Evolutionary conservation across 2,888 invertebrate genomes (phyloP), one percentile per base, ranked within the genome.

Genomic region (Rhorus exstirpatorius): DNA sequence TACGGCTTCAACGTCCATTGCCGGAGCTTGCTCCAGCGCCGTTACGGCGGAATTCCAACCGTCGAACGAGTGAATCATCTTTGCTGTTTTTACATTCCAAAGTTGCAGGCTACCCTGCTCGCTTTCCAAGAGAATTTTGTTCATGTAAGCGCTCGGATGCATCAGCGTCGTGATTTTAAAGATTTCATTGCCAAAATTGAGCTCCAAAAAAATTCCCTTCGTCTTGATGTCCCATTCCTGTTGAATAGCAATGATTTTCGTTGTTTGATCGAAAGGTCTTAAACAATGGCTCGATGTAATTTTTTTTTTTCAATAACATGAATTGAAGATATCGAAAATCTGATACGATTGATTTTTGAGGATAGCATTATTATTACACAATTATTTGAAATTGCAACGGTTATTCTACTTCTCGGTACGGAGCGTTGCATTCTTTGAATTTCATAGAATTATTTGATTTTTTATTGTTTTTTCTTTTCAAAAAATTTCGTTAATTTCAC

Each of bases 111-210:
- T 93, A 0, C 99, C 99, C 91, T 98, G 97, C 76, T 95, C 94
- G 86, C 98, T 98, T 0, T 97, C 99, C 49, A 99, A 93, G 31
- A 99, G 92, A 80, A 99, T 95, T 92, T 99, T 99, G 91, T 99
- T 99, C 14, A 98, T 93, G 92, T 99, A 99, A 0, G 99, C 98
- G 24, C 95, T 96, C 0, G 99, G 99, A 94, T 99, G 99, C 76
- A 97, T 94, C n/a, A 99, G 84, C 0, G 97, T 94, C 0, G 97
- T 96, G 35, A 99, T 95, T 87, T 95, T 94, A 90, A 99, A 99
- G n/a, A 93, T 93, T 0, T 94, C 93, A 12, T 94, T 94, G 75
- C 95, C 94, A 88, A 97, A 97, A 6, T 94, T 94, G 0, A 97
- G 92, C 88, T 97, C 96, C 26, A 96, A 91, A 85, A 95, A 94